phyloP scores from a whole-genome alignment of 2,797 vertebrate species.

The Sebastolobus alascanus region DNA sequence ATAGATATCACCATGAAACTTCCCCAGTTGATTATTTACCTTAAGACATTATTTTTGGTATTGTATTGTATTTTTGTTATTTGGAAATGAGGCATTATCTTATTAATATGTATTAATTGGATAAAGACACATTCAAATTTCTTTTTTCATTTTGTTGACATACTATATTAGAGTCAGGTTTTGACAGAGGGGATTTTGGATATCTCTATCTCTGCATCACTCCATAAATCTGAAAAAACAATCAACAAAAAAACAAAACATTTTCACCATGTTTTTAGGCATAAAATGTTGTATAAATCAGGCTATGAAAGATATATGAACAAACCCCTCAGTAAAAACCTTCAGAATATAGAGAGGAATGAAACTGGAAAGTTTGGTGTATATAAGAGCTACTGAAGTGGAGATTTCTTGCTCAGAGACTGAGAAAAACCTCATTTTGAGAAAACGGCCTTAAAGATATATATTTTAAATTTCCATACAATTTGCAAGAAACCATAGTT shows the following conservation, averaged over 20 bases:
- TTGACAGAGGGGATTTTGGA: background rate
- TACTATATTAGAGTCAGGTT: background rate
- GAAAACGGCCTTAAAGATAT: background rate
- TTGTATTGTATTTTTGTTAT: background rate
- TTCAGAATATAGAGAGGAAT: too few relatives aligned
- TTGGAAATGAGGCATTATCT: background rate
- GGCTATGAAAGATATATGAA: background rate
- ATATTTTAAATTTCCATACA: background rate
- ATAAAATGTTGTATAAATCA: background rate
- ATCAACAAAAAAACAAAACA: too few relatives aligned
- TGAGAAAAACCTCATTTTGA: background rate
- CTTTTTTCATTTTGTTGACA: background rate
- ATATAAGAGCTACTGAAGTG: background rate
- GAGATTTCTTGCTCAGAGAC: background rate
- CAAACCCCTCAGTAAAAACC: fast-evolving
- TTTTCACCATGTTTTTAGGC: too few relatives aligned
- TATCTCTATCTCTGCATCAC: background rate
- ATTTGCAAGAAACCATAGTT: background rate
- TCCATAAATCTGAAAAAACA: too few relatives aligned
- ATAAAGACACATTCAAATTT: fast-evolving
- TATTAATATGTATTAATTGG: background rate
- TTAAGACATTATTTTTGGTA: too few relatives aligned
- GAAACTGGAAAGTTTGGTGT: background rate
- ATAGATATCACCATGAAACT: too few relatives aligned
- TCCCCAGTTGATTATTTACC: too few relatives aligned